Evolutionary conservation across 2,113 vertebrate species (phyloP).

Genomic region (Indri indri): DNA sequence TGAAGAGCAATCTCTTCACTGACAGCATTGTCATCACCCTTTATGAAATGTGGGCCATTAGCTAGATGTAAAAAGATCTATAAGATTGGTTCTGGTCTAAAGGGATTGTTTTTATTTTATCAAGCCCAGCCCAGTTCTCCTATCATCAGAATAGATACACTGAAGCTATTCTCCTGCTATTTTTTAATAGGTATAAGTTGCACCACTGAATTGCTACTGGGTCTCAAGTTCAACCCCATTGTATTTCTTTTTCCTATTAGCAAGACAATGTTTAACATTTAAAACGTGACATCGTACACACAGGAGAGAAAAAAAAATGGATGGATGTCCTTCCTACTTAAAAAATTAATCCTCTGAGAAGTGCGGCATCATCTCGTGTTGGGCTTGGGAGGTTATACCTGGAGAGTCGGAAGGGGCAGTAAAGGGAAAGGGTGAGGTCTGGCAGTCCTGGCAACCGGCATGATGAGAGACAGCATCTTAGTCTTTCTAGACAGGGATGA

Average conservation of each 20-base stretch:
- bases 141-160: not conserved
- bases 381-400: not conserved
- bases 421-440: not conserved
- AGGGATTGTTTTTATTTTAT: not conserved
- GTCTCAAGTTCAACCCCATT: not conserved
- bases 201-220: not conserved
- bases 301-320: not conserved
- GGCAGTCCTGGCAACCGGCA: not conserved
- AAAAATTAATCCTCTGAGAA: not conserved
- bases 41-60: not conserved
- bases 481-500: not conserved
- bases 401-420: not conserved
- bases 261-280: not conserved
- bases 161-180: not conserved
- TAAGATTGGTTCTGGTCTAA: not conserved
- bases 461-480: not conserved
- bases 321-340: not conserved
- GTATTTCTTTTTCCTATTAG: not conserved
- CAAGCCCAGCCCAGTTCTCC: not conserved
- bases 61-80: not conserved
- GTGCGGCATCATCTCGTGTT: not conserved
- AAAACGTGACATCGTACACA: not conserved
- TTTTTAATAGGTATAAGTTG: not conserved
- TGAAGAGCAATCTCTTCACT: not conserved
- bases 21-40: not conserved